phyloP scores from a whole-genome alignment of 2,888 invertebrate species.

The Protonemura montana region DNA sequence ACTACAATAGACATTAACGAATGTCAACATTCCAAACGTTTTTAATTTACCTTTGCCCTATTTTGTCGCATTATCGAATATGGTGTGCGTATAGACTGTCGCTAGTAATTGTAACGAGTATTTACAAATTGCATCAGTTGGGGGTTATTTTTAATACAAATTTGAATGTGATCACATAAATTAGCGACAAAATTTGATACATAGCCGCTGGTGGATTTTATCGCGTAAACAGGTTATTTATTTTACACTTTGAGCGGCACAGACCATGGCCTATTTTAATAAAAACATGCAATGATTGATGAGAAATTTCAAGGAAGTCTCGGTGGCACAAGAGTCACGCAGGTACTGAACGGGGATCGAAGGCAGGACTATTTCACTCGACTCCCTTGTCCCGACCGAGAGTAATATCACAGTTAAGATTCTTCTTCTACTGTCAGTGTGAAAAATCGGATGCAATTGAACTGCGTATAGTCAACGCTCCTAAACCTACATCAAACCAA shows the following conservation, averaged over 20 bases:
- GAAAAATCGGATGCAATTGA: neutral
- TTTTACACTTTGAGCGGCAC: neutral
- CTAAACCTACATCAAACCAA: neutral
- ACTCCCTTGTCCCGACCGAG: too few species aligned
- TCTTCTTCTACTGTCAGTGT: too few species aligned
- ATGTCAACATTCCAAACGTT: too few species aligned
- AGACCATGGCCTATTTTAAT: slow-evolving; percentile 4
- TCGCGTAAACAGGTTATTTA: neutral
- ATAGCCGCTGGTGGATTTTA: neutral
- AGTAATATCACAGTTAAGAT: too few species aligned
- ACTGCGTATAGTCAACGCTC: neutral
- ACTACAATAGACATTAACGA: too few species aligned
- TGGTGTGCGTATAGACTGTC: too few species aligned
- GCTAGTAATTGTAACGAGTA: too few species aligned
- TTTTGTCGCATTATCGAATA: too few species aligned
- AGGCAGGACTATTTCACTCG: too few species aligned
- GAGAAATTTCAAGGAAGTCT: neutral
- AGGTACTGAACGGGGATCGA: neutral
- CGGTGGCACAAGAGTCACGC: neutral
- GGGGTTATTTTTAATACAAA: too few species aligned
- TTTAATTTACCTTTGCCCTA: too few species aligned
- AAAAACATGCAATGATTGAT: neutral
- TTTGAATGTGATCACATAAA: neutral
- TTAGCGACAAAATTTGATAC: neutral
- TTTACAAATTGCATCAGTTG: too few species aligned